These are phyloP conservation scores for Eciton burchellii DNA, from an alignment of 1,140 invertebrate genomes.

Conservation along the genomic window DNA sequence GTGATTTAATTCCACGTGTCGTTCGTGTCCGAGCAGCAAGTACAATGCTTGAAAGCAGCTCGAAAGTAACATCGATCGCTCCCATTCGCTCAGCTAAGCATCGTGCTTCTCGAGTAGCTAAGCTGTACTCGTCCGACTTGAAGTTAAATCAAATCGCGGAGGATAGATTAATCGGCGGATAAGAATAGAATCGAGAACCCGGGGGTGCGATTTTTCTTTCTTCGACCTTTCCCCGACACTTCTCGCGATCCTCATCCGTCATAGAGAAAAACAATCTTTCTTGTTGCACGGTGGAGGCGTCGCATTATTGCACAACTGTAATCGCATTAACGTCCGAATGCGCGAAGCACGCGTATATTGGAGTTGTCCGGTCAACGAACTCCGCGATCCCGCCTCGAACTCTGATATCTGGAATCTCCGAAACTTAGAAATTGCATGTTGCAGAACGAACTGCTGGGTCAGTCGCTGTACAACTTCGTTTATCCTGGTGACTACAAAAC, in stretches of 20 bases:
- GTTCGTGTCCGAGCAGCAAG: no score
- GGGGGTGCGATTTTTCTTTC: no score
- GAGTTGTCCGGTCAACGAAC: not conserved
- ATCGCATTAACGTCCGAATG: not conserved
- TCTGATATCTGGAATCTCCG: not conserved
- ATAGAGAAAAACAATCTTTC: no score
- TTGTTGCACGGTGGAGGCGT: no score
- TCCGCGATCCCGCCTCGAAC: not conserved
- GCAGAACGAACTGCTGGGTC: constrained; percentile 94
- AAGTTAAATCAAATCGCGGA: not conserved
- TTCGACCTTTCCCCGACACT: no score
- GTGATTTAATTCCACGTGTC: not conserved
- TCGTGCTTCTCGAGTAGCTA: not conserved
- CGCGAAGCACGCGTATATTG: no score
- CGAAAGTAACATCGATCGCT: not conserved
- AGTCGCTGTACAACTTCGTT: constrained; percentile 92
- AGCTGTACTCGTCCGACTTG: not conserved
- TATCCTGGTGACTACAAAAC: constrained; percentile 91
- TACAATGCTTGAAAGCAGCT: not conserved
- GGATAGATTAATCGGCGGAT: not conserved
- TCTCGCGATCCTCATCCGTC: no score
- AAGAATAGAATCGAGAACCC: not conserved
- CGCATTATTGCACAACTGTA: not conserved
- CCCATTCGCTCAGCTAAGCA: not conserved
- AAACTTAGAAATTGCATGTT: constrained; percentile 65